These are phyloP conservation scores for Notodromas monacha DNA, from an alignment of 2,888 invertebrate species.

Conservation along the genomic window DNA sequence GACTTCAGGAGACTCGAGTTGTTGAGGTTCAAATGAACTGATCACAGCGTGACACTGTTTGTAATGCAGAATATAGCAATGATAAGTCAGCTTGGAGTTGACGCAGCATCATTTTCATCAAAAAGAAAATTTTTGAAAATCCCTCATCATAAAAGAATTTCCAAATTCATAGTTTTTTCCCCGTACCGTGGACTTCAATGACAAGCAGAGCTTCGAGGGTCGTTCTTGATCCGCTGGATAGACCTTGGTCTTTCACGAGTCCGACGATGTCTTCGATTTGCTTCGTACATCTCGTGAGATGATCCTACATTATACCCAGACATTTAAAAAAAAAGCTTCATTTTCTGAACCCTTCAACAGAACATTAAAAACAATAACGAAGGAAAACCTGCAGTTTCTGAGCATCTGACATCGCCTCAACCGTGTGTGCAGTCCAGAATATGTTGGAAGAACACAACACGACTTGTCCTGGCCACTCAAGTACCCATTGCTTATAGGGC, in stretches of 20 bases:
- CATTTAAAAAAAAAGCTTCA: background rate
- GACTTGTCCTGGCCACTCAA: conserved; percentile 72
- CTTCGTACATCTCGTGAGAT: conserved; percentile 28
- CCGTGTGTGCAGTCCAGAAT: conserved; percentile 57
- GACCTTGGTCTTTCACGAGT: conserved; percentile 36
- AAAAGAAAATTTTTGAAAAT: too few relatives aligned
- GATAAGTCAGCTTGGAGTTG: too few relatives aligned
- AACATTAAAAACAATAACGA: too few relatives aligned
- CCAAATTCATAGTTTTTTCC: too few relatives aligned
- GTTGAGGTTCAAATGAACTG: too few relatives aligned
- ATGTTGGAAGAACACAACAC: conserved; percentile 52
- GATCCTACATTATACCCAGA: conserved; percentile 15
- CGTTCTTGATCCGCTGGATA: conserved; percentile 37
- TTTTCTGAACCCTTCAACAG: too few relatives aligned
- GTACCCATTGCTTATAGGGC: conserved; percentile 39
- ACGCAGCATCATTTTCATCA: too few relatives aligned
- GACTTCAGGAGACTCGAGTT: too few relatives aligned
- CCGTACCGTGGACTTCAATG: conserved; percentile 18
- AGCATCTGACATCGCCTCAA: conserved; percentile 26
- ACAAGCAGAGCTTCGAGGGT: conserved; percentile 29
- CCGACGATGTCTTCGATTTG: conserved; percentile 56
- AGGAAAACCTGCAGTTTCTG: background rate
- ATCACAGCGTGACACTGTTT: too few relatives aligned
- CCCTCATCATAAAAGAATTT: too few relatives aligned
- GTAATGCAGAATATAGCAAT: too few relatives aligned